phyloP scores from a whole-genome alignment of 1,140 invertebrate species.

The Bicyclus anynana region DNA sequence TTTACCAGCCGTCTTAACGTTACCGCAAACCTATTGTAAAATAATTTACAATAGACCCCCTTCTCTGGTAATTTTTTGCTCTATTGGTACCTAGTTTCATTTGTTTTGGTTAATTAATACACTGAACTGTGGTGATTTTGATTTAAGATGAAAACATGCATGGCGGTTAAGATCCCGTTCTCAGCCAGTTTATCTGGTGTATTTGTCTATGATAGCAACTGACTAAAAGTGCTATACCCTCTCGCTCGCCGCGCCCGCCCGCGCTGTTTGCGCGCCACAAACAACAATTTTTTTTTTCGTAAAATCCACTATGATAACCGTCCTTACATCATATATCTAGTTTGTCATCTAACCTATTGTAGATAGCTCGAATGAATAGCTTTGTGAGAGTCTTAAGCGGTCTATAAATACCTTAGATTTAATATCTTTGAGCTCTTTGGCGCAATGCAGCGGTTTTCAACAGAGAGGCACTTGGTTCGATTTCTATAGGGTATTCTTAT shows the following conservation, averaged over 20 bases:
- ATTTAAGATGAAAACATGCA: not conserved
- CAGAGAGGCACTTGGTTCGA: too few relatives aligned
- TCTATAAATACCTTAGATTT: not conserved
- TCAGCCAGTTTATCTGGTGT: constrained; percentile 49
- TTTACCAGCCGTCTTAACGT: too few relatives aligned
- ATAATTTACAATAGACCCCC: too few relatives aligned
- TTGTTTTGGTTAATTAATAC: not conserved
- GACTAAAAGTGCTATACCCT: constrained; percentile 53
- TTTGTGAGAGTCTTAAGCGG: not conserved
- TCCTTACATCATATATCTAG: constrained; percentile 23
- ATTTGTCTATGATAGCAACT: constrained; percentile 61
- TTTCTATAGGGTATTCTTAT: too few relatives aligned
- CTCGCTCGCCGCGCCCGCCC: constrained; percentile 54
- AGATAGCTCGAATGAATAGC: not conserved
- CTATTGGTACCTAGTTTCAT: too few relatives aligned
- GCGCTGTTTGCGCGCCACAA: constrained; percentile 50
- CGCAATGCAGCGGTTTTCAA: too few relatives aligned
- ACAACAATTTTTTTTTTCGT: constrained; percentile 42
- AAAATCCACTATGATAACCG: constrained; percentile 44
- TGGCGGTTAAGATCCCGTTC: constrained; percentile 28
- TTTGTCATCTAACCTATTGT: constrained; percentile 26
- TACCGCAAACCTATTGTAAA: too few relatives aligned
- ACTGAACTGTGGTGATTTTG: not conserved
- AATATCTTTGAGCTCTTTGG: too few relatives aligned
- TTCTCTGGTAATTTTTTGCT: too few relatives aligned